Conservation (phyloP, 53 echinoderm and acorn worm species). For the Antedon mediterranea region DNA sequence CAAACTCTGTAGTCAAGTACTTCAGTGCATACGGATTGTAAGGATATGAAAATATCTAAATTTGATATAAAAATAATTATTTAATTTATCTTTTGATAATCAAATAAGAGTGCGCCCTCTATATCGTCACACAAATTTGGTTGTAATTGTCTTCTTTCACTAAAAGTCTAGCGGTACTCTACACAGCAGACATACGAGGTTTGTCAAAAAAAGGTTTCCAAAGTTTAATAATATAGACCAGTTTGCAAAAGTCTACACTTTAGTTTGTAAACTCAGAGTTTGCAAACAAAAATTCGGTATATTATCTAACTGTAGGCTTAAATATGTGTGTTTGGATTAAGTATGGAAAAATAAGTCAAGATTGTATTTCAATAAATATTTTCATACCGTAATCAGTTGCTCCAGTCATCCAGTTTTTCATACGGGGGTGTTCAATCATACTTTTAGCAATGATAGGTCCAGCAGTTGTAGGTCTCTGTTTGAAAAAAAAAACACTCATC, state of each 20-base stretch:
- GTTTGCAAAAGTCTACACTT: too few species aligned
- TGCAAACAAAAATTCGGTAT: too few species aligned
- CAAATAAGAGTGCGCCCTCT: conserved; percentile 1
- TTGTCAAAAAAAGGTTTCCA: too few species aligned
- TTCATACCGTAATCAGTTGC: conserved; percentile 77
- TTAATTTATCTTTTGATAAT: too few species aligned
- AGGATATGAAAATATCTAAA: too few species aligned
- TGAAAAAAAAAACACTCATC: background rate
- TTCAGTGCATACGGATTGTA: too few species aligned
- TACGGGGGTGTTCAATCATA: conserved; percentile 38
- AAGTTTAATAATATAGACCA: too few species aligned
- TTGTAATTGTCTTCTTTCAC: background rate
- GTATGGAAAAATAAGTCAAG: background rate
- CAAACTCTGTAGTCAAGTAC: too few species aligned
- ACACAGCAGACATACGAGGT: too few species aligned
- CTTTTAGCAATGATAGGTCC: conserved; percentile 13
- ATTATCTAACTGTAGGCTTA: background rate
- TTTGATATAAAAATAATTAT: too few species aligned
- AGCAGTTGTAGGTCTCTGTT: conserved; percentile 41
- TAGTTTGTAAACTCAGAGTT: too few species aligned
- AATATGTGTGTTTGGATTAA: background rate
- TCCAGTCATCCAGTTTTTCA: conserved; percentile 60
- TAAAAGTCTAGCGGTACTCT: too few species aligned
- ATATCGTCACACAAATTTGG: background rate
- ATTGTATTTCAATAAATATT: background rate